Evolutionary conservation across 1,140 invertebrate species (phyloP).

Genomic region (Pectinophora gossypiella): DNA sequence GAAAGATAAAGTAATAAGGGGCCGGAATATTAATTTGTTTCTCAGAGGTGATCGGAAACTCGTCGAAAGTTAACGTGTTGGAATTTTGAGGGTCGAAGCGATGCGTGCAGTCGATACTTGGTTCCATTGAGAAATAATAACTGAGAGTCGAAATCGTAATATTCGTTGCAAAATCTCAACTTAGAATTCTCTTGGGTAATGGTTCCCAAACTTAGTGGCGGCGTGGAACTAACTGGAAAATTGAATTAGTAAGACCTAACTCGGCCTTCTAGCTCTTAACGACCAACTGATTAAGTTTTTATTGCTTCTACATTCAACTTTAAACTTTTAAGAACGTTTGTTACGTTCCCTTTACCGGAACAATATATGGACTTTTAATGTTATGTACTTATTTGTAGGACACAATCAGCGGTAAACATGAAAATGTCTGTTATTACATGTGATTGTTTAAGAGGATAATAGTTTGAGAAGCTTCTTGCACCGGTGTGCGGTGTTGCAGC

Average conservation of each 20-base stretch:
- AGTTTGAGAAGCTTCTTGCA: constrained; percentile 31
- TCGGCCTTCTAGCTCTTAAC: too few relatives aligned
- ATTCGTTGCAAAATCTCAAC: constrained; percentile 49
- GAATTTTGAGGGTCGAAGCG: constrained; percentile 9
- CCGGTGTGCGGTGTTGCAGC: constrained; percentile 36
- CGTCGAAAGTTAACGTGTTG: constrained; percentile 17
- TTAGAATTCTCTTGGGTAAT: constrained; percentile 8
- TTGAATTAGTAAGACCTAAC: too few relatives aligned
- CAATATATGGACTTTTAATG: too few relatives aligned
- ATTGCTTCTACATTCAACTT: too few relatives aligned
- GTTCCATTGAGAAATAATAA: constrained; percentile 26
- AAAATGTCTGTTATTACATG: neutral
- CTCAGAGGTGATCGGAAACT: neutral
- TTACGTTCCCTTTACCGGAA: too few relatives aligned
- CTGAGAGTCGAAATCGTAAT: constrained; percentile 33
- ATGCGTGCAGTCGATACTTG: neutral
- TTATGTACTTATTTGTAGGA: too few relatives aligned
- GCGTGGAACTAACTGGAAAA: too few relatives aligned
- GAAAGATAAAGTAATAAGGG: constrained; percentile 9
- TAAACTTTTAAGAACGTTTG: too few relatives aligned
- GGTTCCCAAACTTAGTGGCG: neutral
- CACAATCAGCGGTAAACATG: too few relatives aligned
- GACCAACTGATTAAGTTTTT: too few relatives aligned
- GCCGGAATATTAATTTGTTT: neutral
- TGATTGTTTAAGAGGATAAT: too few relatives aligned